phyloP scores from a whole-genome alignment of 2,113 vertebrate genomes.

The Catharus fuscescens region DNA sequence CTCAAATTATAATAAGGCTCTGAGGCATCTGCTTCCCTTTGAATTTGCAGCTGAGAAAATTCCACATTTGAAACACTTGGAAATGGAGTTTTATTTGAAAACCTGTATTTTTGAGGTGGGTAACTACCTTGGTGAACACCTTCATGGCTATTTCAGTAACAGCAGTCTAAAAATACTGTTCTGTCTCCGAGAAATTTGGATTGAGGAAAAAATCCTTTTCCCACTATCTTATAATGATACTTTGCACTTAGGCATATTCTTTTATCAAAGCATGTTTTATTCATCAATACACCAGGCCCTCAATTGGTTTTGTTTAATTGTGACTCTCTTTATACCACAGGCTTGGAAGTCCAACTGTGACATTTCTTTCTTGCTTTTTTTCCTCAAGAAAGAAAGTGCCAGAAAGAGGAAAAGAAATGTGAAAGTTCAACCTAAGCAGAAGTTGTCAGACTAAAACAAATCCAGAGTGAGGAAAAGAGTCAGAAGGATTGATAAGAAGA shows the following conservation, averaged over 20 bases:
- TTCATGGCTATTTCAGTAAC: constrained; percentile 22
- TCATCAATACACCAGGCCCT: background rate
- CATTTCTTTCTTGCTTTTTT: background rate
- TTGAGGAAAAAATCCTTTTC: background rate
- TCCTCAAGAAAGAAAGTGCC: background rate
- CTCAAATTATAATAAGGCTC: constrained; percentile 6
- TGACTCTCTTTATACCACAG: background rate
- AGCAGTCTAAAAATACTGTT: background rate
- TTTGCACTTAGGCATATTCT: background rate
- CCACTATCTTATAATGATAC: background rate
- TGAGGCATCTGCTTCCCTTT: background rate
- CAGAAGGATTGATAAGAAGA: background rate
- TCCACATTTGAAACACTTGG: background rate
- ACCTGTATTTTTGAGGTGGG: constrained; percentile 16
- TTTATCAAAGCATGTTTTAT: background rate
- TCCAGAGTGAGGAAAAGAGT: background rate
- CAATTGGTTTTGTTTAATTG: constrained; percentile 20
- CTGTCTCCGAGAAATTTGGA: background rate
- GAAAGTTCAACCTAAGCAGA: background rate
- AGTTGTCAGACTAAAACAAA: background rate
- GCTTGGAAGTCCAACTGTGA: background rate
- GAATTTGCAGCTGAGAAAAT: constrained; percentile 34
- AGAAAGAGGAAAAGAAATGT: background rate
- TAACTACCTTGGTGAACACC: background rate
- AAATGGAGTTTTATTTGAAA: constrained; percentile 20